A percentile compares a stretch with the other conserved stretches of the same genome.
Conservation (phyloP, 2,888 invertebrate genomes). For the Apotomis betuletana region DNA sequence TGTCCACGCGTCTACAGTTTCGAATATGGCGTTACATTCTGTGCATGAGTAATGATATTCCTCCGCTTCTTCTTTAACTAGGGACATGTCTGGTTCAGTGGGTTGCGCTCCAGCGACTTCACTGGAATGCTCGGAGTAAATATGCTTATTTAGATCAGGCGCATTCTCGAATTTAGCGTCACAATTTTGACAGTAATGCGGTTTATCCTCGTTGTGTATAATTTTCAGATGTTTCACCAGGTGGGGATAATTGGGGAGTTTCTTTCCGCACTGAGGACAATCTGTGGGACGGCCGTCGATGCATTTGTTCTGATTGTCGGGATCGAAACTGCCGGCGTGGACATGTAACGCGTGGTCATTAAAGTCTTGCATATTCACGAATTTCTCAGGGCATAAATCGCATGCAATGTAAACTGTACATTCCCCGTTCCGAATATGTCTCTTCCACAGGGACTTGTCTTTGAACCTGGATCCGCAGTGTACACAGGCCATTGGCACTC, state of each 20-base stretch:
- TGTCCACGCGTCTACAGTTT: conserved; percentile 82
- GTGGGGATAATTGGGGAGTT: conserved; percentile 81
- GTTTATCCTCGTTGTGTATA: conserved; percentile 76
- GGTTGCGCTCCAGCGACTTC: conserved; percentile 63
- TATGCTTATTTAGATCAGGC: conserved; percentile 83
- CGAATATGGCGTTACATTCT: conserved; percentile 84
- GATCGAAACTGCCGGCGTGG: conserved; percentile 75
- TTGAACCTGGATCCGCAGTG: conserved; percentile 77
- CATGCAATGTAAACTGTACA: conserved; percentile 84
- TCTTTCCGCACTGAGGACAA: conserved; percentile 83
- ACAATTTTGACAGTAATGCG: conserved; percentile 84
- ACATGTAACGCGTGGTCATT: conserved; percentile 76
- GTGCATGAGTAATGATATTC: conserved; percentile 84
- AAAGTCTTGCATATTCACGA: conserved; percentile 76
- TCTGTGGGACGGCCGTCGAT: conserved; percentile 77
- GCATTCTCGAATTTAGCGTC: conserved; percentile 82
- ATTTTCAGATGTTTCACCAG: conserved; percentile 83
- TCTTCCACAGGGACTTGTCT: conserved; percentile 74
- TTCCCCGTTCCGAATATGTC: conserved; percentile 80
- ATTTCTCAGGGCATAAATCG: conserved; percentile 76
- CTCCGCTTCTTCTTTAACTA: conserved; percentile 79
- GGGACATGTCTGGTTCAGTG: conserved; percentile 70
- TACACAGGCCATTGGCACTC: conserved; percentile 70
- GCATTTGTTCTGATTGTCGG: conserved; percentile 72
- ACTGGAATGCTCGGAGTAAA: conserved; percentile 83